phyloP scores from a whole-genome alignment of 2,888 invertebrate species.

The Apotomis betuletana region DNA sequence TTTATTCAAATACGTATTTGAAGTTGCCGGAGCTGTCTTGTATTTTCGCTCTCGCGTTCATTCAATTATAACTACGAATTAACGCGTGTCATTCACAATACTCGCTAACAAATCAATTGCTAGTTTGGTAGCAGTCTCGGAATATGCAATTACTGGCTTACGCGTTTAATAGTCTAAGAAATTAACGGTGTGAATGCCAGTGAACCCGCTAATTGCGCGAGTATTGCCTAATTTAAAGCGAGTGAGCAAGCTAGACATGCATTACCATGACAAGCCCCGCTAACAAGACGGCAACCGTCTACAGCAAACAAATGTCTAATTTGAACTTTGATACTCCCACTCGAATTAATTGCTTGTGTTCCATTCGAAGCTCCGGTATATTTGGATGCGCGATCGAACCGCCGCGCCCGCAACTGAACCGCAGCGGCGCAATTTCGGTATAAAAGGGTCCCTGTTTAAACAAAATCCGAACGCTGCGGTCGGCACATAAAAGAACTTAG shows the following conservation, averaged over 20 bases:
- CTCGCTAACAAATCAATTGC: constrained; percentile 31
- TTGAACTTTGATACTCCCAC: constrained; percentile 49
- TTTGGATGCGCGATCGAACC: constrained; percentile 22
- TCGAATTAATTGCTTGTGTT: constrained; percentile 37
- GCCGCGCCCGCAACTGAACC: constrained; percentile 29
- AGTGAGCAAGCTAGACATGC: constrained; percentile 48
- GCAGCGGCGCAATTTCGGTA: constrained; percentile 29
- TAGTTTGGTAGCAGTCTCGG: constrained; percentile 45
- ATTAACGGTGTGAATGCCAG: constrained; percentile 54
- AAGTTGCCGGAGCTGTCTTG: constrained; percentile 52
- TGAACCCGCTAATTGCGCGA: constrained; percentile 53
- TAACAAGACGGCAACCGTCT: constrained; percentile 57
- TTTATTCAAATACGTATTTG: constrained; percentile 63
- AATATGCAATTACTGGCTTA: constrained; percentile 52
- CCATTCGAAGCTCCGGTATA: constrained; percentile 1
- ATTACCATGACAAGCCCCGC: constrained; percentile 69
- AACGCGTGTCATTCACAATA: not conserved
- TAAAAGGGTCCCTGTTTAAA: constrained; percentile 41
- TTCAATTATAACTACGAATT: constrained; percentile 18
- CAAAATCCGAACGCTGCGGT: constrained; percentile 47
- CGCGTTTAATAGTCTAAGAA: constrained; percentile 49
- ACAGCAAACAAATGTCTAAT: constrained; percentile 60
- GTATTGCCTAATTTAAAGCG: constrained; percentile 43
- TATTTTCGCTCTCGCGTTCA: constrained; percentile 16
- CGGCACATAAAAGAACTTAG: constrained; percentile 52